phyloP scores from a whole-genome alignment of 2,113 vertebrate genomes.

The Amazona vittata region DNA sequence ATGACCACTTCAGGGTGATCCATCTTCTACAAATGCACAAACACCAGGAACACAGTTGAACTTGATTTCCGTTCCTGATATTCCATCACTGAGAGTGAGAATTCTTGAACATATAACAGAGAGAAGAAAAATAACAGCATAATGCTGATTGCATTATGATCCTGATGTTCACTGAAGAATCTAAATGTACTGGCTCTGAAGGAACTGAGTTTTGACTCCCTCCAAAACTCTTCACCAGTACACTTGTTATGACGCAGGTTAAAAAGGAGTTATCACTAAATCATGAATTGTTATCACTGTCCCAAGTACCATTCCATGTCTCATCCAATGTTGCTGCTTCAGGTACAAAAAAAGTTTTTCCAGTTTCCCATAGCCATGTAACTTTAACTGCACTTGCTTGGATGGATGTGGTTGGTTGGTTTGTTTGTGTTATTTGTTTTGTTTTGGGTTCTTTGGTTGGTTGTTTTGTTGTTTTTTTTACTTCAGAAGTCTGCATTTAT shows the following conservation, averaged over 20 bases:
- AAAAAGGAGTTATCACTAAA: not conserved
- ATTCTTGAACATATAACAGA: not conserved
- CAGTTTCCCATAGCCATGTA: not conserved
- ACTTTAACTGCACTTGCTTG: not conserved
- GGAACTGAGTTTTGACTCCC: not conserved
- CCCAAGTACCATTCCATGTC: not conserved
- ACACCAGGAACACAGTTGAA: not conserved
- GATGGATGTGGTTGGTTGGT: not conserved
- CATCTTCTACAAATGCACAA: not conserved
- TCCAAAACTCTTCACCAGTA: not conserved
- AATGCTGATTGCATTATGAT: not conserved
- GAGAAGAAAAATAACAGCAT: not conserved
- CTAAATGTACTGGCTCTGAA: not conserved
- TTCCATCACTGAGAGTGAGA: not conserved
- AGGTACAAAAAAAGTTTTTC: not conserved
- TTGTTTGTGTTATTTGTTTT: not conserved
- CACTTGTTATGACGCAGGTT: not conserved
- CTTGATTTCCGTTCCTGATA: not conserved
- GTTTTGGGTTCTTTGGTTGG: not conserved
- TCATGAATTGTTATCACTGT: not conserved
- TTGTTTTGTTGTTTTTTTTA: not conserved
- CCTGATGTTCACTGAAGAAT: not conserved
- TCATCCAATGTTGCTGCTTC: not conserved
- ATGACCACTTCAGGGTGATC: not conserved
- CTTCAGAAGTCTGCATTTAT: not conserved